Conservation (phyloP, 2,888 invertebrate species). For the Hypomecis atomaria region DNA sequence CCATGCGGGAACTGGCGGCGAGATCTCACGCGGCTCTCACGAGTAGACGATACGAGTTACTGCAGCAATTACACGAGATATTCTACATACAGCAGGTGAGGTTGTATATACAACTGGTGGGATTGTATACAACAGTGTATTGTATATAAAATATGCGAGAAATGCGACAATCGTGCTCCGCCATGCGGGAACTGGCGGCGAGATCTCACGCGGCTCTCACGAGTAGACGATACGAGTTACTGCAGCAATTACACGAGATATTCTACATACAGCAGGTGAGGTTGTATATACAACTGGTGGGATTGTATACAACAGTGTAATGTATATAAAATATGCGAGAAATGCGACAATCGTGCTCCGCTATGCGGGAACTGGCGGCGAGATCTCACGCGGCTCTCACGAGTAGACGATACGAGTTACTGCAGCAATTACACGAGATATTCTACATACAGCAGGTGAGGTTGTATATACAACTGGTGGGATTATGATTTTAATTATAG, state of each 20-base stretch:
- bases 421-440: conserved; percentile 73
- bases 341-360: conserved; percentile 84
- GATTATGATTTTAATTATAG: too few species aligned
- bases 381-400: conserved; percentile 87
- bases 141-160: too few species aligned
- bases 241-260: conserved; percentile 73
- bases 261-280: conserved; percentile 50
- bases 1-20: conserved; percentile 86
- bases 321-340: too few species aligned
- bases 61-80: conserved; percentile 73
- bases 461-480: too few species aligned
- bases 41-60: conserved; percentile 87
- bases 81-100: conserved; percentile 50
- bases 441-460: conserved; percentile 50
- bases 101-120: too few species aligned
- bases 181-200: conserved; percentile 86
- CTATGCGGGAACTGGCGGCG: conserved; percentile 86
- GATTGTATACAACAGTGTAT: too few species aligned
- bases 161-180: conserved; percentile 84
- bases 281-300: too few species aligned
- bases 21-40: conserved; percentile 87
- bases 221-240: conserved; percentile 87
- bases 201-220: conserved; percentile 87
- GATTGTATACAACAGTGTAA: too few species aligned
- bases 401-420: conserved; percentile 87